phyloP scores from a whole-genome alignment of 64 coral and sea anemone species.

The Trachythela sp. region DNA sequence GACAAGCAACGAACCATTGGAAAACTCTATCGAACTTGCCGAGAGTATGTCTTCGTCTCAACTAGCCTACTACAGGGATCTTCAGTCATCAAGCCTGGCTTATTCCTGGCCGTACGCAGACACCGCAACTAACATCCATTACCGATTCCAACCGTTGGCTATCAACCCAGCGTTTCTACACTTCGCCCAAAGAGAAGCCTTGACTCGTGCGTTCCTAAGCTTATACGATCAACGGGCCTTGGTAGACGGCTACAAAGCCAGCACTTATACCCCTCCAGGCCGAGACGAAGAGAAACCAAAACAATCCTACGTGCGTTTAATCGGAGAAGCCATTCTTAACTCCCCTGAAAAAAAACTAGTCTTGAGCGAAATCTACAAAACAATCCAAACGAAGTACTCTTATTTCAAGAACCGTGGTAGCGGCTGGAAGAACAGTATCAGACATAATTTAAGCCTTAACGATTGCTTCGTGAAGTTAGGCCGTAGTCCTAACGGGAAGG shows the following conservation, averaged over 20 bases:
- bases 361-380: conserved; percentile 10
- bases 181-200: background rate
- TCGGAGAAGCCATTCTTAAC: conserved; percentile 3
- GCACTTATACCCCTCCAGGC: background rate
- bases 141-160: conserved; percentile 1
- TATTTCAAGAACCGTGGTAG: conserved; percentile 22
- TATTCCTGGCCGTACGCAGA: background rate
- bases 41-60: background rate
- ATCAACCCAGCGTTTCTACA: conserved; percentile 21
- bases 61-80: conserved; percentile 3
- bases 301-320: background rate
- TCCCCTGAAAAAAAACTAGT: conserved; percentile 8
- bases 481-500: background rate
- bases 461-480: conserved; percentile 14
- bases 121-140: background rate
- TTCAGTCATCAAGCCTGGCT: background rate
- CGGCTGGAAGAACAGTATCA: conserved; percentile 21
- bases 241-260: background rate
- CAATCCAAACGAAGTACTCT: background rate
- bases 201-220: background rate
- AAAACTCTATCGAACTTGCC: background rate
- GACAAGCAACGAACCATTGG: background rate
- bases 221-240: background rate
- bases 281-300: background rate
- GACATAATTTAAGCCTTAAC: conserved; percentile 1